phyloP scores from a whole-genome alignment of 2,888 invertebrate genomes.

The Euzetes globulus region DNA sequence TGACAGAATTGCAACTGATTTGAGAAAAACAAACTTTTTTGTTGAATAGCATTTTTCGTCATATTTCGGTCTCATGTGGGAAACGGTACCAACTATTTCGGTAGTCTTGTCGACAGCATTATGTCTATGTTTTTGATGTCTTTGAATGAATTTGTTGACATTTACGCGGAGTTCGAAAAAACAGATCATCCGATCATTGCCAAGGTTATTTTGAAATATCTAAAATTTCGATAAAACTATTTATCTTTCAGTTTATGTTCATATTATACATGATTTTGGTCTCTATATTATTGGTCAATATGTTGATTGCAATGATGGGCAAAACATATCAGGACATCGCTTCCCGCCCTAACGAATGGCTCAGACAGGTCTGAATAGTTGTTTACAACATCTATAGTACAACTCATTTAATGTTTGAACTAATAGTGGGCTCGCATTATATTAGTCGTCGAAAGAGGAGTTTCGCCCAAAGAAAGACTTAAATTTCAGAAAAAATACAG shows the following conservation, averaged over 20 bases:
- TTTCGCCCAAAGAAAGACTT: slow-evolving; percentile 75
- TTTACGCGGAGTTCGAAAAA: slow-evolving; percentile 79
- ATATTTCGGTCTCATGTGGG: slow-evolving; percentile 11
- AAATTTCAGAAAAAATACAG: slow-evolving; percentile 83
- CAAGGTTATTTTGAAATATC: slow-evolving; percentile 59
- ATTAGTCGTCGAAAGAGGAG: slow-evolving; percentile 91
- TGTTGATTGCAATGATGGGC: slow-evolving; percentile 51
- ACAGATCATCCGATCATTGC: slow-evolving; percentile 81
- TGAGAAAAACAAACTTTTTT: neutral
- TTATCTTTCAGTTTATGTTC: slow-evolving; percentile 57
- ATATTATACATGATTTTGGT: slow-evolving; percentile 97
- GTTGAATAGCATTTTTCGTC: slow-evolving; percentile 5
- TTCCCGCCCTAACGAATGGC: slow-evolving; percentile 95
- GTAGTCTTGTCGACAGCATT: slow-evolving; percentile 77
- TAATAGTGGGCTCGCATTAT: slow-evolving; percentile 92
- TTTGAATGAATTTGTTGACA: slow-evolving; percentile 89
- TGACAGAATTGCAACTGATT: neutral
- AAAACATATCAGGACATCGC: slow-evolving; percentile 97
- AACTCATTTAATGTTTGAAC: neutral
- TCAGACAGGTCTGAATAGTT: slow-evolving; percentile 57
- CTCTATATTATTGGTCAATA: slow-evolving; percentile 52
- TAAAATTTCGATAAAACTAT: neutral
- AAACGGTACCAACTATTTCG: slow-evolving; percentile 46
- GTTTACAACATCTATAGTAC: neutral
- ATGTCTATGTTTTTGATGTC: slow-evolving; percentile 99